Base-by-base conservation (phyloP, 2,888 invertebrate genomes). In the Creontiades dilutus region DNA sequence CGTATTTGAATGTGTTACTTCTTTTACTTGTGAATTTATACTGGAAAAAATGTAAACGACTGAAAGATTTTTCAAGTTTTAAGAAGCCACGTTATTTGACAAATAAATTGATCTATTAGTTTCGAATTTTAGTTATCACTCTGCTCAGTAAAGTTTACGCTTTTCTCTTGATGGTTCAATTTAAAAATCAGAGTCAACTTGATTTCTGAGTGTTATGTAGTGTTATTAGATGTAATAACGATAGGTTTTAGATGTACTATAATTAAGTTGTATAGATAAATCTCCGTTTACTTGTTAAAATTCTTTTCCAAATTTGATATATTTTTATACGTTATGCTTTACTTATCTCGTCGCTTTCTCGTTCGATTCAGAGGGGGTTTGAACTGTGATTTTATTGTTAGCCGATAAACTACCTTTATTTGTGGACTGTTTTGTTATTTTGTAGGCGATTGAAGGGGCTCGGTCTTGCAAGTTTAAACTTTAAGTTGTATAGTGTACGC, bases 91-190 rank as follows among this genome's bases (percentile, higher is more conserved):
- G 3, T 28, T 52, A 23, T 85, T 84, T 28, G 68, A 23, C 23
- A 9, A 23, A 68, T 68, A 68, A 11, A 23, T 68, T 19, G 27
- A 13, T 85, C 28, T 37, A 28, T 46, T 85, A 85, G 61, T 61
- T 85, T 78, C 27, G 27, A 82, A 82, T 85, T 61, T 37, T 61
- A 85, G 19, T n/a, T 57, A 61, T 85, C 61, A 37, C 85, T 85
- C 85, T 85, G 85, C 85, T 85, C 85, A 57, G 85, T 19, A 85
- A 85, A 85, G 61, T 57, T 37, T 37, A 61, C 85, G 61, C 85
- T 85, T 85, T 85, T 61, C 61, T 61, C 23, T 61, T 85, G 14
- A 23, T 52, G 46, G 23, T 19, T 78, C 37, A 82, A 82, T 82
- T 48, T 46, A 82, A 82, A 37, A 13, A 46, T 78, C 23, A 78